Percentiles rank a stretch among this genome's conserved stretches.
Conservation (phyloP, 92 coral and sea anemone species). For the Palythoa heliodiscus region DNA sequence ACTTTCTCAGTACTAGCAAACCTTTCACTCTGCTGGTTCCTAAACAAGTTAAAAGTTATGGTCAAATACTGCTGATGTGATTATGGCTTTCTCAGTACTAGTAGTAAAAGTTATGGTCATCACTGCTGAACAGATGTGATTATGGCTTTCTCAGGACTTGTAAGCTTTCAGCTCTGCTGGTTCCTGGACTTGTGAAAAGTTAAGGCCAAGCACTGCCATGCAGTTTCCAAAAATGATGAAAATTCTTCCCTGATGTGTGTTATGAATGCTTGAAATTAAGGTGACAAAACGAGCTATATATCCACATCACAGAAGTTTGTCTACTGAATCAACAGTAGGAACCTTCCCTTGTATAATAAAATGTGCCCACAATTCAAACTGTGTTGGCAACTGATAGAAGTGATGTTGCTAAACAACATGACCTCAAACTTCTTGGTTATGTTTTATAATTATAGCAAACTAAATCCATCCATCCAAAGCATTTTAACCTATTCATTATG, state of each 20-base stretch:
- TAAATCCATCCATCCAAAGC: background rate
- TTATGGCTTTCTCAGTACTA: no score
- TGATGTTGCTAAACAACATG: background rate
- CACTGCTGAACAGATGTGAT: no score
- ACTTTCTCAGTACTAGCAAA: no score
- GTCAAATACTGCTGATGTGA: no score
- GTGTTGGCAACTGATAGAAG: background rate
- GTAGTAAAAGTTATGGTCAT: no score
- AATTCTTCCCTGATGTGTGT: background rate
- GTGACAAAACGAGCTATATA: background rate
- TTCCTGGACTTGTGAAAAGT: no score
- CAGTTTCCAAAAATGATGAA: background rate
- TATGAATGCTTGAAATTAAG: background rate
- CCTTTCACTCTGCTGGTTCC: no score
- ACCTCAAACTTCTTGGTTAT: background rate
- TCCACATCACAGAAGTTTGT: background rate
- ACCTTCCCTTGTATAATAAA: background rate
- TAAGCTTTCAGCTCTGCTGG: no score
- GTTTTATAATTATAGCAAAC: background rate
- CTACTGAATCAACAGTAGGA: background rate
- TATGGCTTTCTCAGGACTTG: no score
- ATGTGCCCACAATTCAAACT: slow-evolving; percentile 1
- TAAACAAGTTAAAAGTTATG: no score
- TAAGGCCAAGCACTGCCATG: no score
- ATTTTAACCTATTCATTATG: slow-evolving; percentile 1